Base-by-base conservation (phyloP, 2,888 invertebrate genomes). In the Phorcus lineatus region DNA sequence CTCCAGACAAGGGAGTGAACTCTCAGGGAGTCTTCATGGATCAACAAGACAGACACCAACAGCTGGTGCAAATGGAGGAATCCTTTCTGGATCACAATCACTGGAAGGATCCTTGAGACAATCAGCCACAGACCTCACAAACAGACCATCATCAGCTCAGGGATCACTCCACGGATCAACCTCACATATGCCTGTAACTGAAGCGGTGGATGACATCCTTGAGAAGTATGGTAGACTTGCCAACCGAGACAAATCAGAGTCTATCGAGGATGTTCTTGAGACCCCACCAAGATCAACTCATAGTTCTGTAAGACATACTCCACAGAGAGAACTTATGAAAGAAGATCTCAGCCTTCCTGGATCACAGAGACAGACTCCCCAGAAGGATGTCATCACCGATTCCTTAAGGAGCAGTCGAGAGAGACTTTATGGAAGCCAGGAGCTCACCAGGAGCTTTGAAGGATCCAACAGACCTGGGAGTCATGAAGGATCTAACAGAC, bases 381-480 rank as follows among this genome's bases (percentile, higher is more conserved):
- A 83, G 57, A 85, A 80, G 40, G 88, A 86, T 3, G 22, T 81
- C 2, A 81, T 84, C 55, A 78, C 82, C 16, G 82, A 82, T 74
- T 52, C 82, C 9, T 76, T 88, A 17, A 74, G 82, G 22, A 80
- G 85, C 52, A 86, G 86, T 54, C 87, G 85, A 47, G 88, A 88
- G 74, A 86, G 85, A 78, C 76, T 86, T 11, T 87, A 86, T 70
- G 62, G 57, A 55, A 62, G 78, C 47, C 57, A 80, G 81, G 19
- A 83, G 81, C 19, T 54, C 77, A 11, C 62, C 77, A 31, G 80
- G 74, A 36, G 74, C 78, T 24, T 13, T 40, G 36, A 31, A 31
- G 36, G 36, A 3, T 36, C 36, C 36, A 36, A 36, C 36, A 36
- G 36, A 36, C 36, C 67, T 54, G 54, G 53, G 40, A 55, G 77